Evolutionary conservation across 2,797 vertebrate species (phyloP).

Genomic region (Xerus rutilus): DNA sequence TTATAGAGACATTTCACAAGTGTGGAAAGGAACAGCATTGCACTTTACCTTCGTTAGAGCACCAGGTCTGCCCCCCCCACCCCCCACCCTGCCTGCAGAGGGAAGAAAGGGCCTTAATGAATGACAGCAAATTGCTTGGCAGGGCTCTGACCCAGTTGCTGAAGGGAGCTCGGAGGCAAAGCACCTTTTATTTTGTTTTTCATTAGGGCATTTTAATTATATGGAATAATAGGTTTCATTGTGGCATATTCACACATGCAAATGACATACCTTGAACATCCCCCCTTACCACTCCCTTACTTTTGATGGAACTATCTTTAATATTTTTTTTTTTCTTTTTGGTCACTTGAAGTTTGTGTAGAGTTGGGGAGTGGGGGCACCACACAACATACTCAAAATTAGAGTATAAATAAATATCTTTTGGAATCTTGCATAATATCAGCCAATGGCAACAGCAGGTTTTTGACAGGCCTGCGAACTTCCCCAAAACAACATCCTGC

Average conservation of each 20-base stretch:
- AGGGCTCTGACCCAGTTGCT: conserved; percentile 67
- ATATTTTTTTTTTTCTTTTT: not conserved
- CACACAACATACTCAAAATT: conserved; percentile 81
- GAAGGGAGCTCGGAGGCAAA: conserved; percentile 68
- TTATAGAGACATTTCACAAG: conserved; percentile 27
- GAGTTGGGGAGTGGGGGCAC: not conserved
- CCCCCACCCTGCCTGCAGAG: not conserved
- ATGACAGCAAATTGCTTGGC: conserved; percentile 62
- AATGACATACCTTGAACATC: not conserved
- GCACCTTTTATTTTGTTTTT: conserved; percentile 65
- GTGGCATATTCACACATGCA: not conserved
- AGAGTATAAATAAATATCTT: conserved; percentile 88
- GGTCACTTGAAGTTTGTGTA: conserved; percentile 79
- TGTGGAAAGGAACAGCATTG: not conserved
- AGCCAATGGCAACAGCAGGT: conserved; percentile 90
- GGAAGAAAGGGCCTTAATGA: conserved; percentile 22
- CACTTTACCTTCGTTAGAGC: not conserved
- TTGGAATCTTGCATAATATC: conserved; percentile 89
- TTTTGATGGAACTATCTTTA: conserved; percentile 57
- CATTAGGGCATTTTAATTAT: not conserved
- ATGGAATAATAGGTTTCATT: not conserved
- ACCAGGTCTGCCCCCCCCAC: not conserved
- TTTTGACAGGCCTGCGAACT: conserved; percentile 90
- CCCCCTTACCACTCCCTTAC: not conserved
- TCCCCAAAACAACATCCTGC: conserved; percentile 90